These are phyloP conservation scores for Xylota segnis DNA, from an alignment of 2,888 invertebrate species.

Conservation along the genomic window DNA sequence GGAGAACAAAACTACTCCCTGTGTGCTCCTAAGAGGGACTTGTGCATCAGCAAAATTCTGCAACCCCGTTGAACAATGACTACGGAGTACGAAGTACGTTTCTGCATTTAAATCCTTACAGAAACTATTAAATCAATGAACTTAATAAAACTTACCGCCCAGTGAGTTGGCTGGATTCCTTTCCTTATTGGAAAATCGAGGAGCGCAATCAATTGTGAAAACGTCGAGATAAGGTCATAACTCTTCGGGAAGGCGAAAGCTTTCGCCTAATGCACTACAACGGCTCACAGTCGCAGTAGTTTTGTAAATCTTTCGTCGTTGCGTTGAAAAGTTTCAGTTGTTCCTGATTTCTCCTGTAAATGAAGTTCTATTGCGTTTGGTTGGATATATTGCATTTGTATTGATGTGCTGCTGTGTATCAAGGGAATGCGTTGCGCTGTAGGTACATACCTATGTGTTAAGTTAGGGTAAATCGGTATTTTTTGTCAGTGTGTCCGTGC, in stretches of 20 bases:
- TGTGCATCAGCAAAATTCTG: constrained; percentile 46
- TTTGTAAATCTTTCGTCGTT: constrained; percentile 50
- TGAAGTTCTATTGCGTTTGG: constrained; percentile 55
- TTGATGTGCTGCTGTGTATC: not conserved
- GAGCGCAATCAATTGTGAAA: constrained; percentile 68
- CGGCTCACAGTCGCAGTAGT: constrained; percentile 27
- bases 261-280: constrained; percentile 60
- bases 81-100: constrained; percentile 41
- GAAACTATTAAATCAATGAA: constrained; percentile 76
- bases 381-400: constrained; percentile 14
- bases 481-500: too few species aligned
- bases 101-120: constrained; percentile 74
- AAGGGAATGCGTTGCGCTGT: not conserved
- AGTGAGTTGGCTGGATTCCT: constrained; percentile 72
- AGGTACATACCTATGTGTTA: not conserved
- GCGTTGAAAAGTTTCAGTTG: constrained; percentile 62
- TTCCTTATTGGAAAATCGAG: constrained; percentile 73
- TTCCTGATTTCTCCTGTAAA: constrained; percentile 35
- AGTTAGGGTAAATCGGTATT: too few species aligned
- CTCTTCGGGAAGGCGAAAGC: constrained; percentile 55
- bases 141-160: constrained; percentile 77
- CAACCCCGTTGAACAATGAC: constrained; percentile 52
- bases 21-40: constrained; percentile 12
- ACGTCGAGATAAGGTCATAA: constrained; percentile 74
- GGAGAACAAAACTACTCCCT: not conserved